Evolutionary conservation across 2,797 vertebrate species (phyloP), one percentile per base, ranked within the genome.

Genomic region (Podargus strigoides): DNA sequence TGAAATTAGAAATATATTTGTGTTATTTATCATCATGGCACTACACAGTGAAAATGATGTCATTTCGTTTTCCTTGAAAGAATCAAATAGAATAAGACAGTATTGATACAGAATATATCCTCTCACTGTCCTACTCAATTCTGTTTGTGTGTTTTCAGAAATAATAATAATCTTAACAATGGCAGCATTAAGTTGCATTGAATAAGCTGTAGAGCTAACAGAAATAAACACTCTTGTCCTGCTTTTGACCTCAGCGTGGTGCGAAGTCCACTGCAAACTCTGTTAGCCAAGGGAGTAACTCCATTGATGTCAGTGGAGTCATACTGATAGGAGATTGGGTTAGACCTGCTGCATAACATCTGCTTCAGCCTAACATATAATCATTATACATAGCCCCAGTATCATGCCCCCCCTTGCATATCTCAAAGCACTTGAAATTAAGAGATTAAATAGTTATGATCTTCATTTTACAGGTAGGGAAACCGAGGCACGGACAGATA

Each of bases 1-100:
- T 85, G 91, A 94, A 94, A 95, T 94, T 91, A 95, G 49, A 97
- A 96, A 97, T 96, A 72, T 95, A 95, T 95, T 96, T 92, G 85
- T 93, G 77, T 91, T 82, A 53, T 90, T 95, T 87, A 74, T 92
- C 78, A 83, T 69, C 93, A 93, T 96, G 95, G 93, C 94, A 96
- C 96, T 95, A 94, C 89, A 94, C 77, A 95, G 95, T 95, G 93
- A 85, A 87, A 94, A 67, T 70, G 39, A 92, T 72, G 50, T 95
- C 1, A 86, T 58, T 73, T 56, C 46, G 30, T 46, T 85, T 67
- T n/a, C 55, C 87, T 93, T 13, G 41, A 60, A 72, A 87, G 85
- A 70, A 11, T 41, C 49, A 69, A 52, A 21, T 30, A 52, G 69
- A 30, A 32, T 52, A 39, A 83, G 63, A 86, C 87, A 80, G 80